Evolutionary conservation across 2,888 invertebrate genomes (phyloP).

Genomic region (Melinaea marsaeus): DNA sequence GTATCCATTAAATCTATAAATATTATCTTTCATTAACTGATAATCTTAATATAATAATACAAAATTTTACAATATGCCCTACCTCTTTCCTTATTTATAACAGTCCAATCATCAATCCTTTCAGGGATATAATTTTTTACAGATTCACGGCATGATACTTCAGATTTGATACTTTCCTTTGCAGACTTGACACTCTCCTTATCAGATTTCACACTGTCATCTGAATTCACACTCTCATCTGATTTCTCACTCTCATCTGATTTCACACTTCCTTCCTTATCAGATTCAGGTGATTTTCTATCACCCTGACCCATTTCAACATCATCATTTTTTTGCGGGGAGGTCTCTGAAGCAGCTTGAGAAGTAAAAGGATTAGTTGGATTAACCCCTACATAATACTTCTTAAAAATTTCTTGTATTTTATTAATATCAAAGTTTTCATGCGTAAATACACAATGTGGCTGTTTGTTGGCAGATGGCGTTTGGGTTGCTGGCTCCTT

Average conservation of each 20-base stretch:
- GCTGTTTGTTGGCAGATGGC: slow-evolving; percentile 21
- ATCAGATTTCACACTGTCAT: slow-evolving; percentile 18
- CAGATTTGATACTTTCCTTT: slow-evolving; percentile 21
- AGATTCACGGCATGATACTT: slow-evolving; percentile 15
- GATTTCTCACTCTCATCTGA: slow-evolving; percentile 14
- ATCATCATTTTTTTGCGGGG: slow-evolving; percentile 28
- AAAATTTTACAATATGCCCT: slow-evolving; percentile 13
- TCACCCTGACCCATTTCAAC: slow-evolving; percentile 45
- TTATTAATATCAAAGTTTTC: slow-evolving; percentile 22
- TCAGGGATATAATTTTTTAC: slow-evolving; percentile 50
- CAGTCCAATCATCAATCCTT: slow-evolving; percentile 60
- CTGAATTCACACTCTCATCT: too few relatives aligned
- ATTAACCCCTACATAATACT: slow-evolving; percentile 13
- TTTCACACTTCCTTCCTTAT: slow-evolving; percentile 24
- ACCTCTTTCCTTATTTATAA: slow-evolving; percentile 67
- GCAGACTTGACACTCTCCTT: slow-evolving; percentile 32
- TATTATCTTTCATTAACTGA: neutral
- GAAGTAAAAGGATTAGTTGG: slow-evolving; percentile 26
- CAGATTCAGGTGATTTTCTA: slow-evolving; percentile 32
- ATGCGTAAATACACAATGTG: slow-evolving; percentile 30
- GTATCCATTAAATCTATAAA: slow-evolving; percentile 51
- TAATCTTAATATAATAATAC: neutral
- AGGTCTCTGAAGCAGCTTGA: slow-evolving; percentile 12
- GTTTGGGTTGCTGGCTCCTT: slow-evolving; percentile 20
- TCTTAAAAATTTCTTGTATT: slow-evolving; percentile 35